Base-by-base conservation (phyloP, 2,113 vertebrate genomes). In the Tapirus terrestris region DNA sequence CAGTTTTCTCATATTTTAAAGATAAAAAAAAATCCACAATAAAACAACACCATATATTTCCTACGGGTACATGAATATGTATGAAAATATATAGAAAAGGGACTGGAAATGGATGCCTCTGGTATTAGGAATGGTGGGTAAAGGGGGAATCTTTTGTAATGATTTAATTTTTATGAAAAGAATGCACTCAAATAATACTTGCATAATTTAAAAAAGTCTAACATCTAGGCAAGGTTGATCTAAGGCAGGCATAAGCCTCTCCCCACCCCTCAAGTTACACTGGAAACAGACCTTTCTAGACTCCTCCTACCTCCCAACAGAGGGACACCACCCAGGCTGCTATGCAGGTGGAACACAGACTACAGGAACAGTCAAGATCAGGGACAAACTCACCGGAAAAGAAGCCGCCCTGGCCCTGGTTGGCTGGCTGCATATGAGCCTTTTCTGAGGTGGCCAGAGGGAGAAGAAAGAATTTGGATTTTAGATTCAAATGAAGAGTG, bases 111-210 rank as follows among this genome's bases (percentile, higher is more conserved):
- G 21, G 48, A 20, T 18, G 25, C 20, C 2, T 48, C 51, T 95
- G 18, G 4, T 67, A 86, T 79, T 94, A 36, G 65, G 63, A 90
- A 60, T 76, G 48, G 27, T 33, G n/a, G 33, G 36, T 56, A 87
- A 81, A 81, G 60, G 43, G 25, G 18, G 61, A 89, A 77, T 84
- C 39, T 76, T 75, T 89, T 17, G 36, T 53, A 82, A 83, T 76
- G 29, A 29, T 58, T 94, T 94, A 67, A 53, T 76, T 76, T 76
- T 92, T 83, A 67, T 81, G 51, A 73, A 91, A 82, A 87, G 23
- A 81, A 73, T 18, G 48, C 18, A 86, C 77, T 94, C 20, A 72
- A 56, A 43, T 92, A 70, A 65, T 60, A 67, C 48, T 60, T 43
- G 21, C 20, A 31, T 51, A 79, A 92, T 29, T 82, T 58, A 16